Conservation (phyloP, 2,113 vertebrate genomes). For the Notarius quadriscutis region DNA sequence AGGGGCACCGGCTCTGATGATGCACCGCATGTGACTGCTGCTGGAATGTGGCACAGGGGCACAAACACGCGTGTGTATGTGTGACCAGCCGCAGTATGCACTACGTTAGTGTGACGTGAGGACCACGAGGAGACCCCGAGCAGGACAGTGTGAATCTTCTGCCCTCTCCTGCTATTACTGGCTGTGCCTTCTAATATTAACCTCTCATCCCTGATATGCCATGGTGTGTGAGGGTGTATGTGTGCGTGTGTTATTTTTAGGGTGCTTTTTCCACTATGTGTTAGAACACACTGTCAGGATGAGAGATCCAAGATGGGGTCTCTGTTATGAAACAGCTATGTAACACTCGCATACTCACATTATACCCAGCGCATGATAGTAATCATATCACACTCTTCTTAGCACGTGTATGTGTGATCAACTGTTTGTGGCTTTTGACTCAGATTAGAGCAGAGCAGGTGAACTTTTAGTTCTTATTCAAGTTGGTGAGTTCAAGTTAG, state of each 20-base stretch:
- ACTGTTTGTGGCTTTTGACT: not conserved
- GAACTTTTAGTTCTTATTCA: not conserved
- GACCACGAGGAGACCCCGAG: conserved; percentile 59
- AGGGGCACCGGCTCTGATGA: conserved; percentile 29
- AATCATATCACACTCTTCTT: conserved; percentile 19
- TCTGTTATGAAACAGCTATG: conserved; percentile 37
- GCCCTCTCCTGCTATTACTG: conserved; percentile 34
- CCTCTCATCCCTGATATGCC: conserved; percentile 1
- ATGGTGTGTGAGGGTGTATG: conserved; percentile 35
- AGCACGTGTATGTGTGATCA: not conserved
- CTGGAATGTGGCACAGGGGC: conserved; percentile 50
- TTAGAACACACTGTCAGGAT: conserved; percentile 19
- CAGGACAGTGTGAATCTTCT: conserved; percentile 29
- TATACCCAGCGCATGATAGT: not conserved
- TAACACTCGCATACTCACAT: conserved; percentile 14
- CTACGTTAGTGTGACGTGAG: conserved; percentile 56
- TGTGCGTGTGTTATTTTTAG: conserved; percentile 50
- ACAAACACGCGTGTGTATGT: conserved; percentile 49
- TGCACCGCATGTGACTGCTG: conserved; percentile 66
- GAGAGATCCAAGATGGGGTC: conserved; percentile 16
- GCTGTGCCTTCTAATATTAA: conserved; percentile 58
- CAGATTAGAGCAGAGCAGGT: conserved; percentile 1
- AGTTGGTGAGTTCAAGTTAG: no score
- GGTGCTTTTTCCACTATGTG: conserved; percentile 53
- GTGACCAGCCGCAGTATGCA: conserved; percentile 60